These are phyloP conservation scores for Cydia strobilella DNA, from an alignment of 1,140 invertebrate species.

Conservation along the genomic window DNA sequence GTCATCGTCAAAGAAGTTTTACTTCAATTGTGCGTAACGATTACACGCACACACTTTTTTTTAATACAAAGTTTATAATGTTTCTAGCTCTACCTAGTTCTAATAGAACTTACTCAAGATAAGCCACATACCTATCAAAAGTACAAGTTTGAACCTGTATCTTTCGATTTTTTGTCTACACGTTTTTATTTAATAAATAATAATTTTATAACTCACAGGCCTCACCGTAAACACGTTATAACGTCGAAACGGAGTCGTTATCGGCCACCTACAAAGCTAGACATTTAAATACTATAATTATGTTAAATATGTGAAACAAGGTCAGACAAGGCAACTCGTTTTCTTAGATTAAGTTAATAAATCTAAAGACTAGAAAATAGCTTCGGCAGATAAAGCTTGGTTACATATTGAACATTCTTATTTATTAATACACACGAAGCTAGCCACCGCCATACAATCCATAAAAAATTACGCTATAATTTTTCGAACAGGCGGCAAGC, in stretches of 20 bases:
- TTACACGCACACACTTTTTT: no score
- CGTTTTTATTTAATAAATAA: conserved; percentile 12
- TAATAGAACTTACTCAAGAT: not conserved
- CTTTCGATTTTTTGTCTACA: conserved; percentile 1
- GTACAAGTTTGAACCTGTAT: not conserved
- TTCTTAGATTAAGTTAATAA: not conserved
- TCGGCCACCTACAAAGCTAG: conserved; percentile 10
- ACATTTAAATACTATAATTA: conserved; percentile 3
- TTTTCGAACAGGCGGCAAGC: no score
- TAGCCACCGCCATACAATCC: no score
- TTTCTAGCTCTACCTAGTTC: no score
- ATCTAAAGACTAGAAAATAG: not conserved
- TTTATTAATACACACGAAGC: no score
- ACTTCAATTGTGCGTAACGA: no score
- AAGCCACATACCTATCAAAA: not conserved
- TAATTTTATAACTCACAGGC: not conserved
- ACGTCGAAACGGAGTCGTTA: not conserved
- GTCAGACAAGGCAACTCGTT: not conserved
- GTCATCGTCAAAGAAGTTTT: no score
- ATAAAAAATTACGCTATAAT: no score
- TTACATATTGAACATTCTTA: no score
- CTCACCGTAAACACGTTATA: not conserved
- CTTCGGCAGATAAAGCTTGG: no score
- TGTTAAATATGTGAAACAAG: conserved; percentile 5
- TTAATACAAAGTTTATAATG: not conserved